Evolutionary conservation across 2,113 vertebrate genomes (phyloP).

Genomic region (Mellivora capensis): DNA sequence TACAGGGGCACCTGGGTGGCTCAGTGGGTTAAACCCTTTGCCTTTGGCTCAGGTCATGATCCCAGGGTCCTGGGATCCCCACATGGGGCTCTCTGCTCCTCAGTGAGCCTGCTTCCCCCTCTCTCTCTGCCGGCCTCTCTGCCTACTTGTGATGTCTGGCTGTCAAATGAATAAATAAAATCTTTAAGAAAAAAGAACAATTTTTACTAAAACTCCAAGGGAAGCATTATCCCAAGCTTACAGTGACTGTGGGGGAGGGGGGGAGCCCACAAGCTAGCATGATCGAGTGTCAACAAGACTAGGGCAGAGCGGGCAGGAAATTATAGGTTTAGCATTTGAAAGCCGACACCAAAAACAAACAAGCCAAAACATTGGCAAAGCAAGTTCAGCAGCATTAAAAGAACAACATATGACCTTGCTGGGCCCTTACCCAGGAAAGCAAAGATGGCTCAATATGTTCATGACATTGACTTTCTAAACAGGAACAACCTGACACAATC

Average conservation of each 20-base stretch:
- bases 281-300: not conserved
- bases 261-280: not conserved
- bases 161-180: too few relatives aligned
- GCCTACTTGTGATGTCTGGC: too few relatives aligned
- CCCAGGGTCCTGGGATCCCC: too few relatives aligned
- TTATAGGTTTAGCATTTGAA: not conserved
- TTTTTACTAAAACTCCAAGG: not conserved
- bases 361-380: not conserved
- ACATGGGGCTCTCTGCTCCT: too few relatives aligned
- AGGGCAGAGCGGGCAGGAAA: not conserved
- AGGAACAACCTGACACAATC: not conserved
- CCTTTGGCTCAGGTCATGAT: too few relatives aligned
- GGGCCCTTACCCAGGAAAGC: not conserved
- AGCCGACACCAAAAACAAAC: not conserved
- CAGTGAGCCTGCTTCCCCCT: too few relatives aligned
- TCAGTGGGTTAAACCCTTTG: too few relatives aligned
- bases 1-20: too few relatives aligned
- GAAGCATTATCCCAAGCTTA: not conserved
- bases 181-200: too few relatives aligned
- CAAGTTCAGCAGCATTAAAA: not conserved
- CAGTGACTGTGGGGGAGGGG: fast-evolving
- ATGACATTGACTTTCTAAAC: not conserved
- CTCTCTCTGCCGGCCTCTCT: too few relatives aligned
- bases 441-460: not conserved
- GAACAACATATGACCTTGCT: not conserved